Base-by-base conservation (phyloP, 2,888 invertebrate species). In the Clivina fossor region DNA sequence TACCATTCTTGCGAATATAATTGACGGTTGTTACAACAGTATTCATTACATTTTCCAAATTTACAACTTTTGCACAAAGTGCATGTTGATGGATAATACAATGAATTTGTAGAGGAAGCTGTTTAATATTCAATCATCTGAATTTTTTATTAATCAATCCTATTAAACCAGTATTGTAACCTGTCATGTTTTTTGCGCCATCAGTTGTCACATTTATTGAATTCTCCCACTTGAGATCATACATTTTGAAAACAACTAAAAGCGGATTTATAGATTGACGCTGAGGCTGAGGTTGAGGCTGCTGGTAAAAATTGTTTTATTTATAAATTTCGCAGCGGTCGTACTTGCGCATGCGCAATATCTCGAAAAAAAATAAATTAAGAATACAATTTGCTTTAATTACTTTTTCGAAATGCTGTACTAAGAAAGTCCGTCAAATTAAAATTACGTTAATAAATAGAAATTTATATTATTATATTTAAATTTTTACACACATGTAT, bases 171-270 rank as follows among this genome's bases (percentile, higher is more conserved):
- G 37, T 62, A 49, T 59, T 59, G 9, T 50, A 40, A 49, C 58
- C 61, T 9, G 56, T 51, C 58, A 61, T 61, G 53, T 58, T 56
- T 32, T 37, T 56, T 53, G 46, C 59, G 18, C 57, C 59, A 44
- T 62, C 58, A 51, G 51, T 62, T 53, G 61, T 61, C 28, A 60
- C 57, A 47, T 24, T 15, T 43, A 33, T 8, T 4, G 43, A 15
- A 22, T n/a, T 13, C 15, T 50, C 22, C 38, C 38, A 50, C 9
- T 38, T 15, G 15, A 43, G 24, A 15, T 51, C 20, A 33, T 43
- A 43, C 16, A 22, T 41, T 8, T 15, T 43, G 13, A 51, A 20
- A 7, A 24, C 15, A 8, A 37, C 13, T 32, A 43, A 19, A 33
- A 57, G 57, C 33, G 32, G 15, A 32, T 33, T 20, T n/a, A n/a